A percentile compares a stretch with the other conserved stretches of the same genome.
These are phyloP conservation scores for Burhinus oedicnemus DNA, from an alignment of 2,113 vertebrate genomes.

Conservation along the genomic window DNA sequence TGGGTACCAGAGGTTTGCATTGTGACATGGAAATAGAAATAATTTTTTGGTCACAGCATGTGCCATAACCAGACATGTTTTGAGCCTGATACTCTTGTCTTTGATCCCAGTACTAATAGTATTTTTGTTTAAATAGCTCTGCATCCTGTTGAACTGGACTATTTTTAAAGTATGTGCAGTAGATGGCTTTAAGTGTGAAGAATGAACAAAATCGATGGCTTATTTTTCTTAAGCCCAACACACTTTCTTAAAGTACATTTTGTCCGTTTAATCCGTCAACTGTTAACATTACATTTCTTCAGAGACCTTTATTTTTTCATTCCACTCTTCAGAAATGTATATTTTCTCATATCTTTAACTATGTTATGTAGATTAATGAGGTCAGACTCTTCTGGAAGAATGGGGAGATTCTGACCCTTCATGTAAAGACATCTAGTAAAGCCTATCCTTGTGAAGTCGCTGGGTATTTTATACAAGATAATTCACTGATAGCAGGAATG, in stretches of 20 bases:
- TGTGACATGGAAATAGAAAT: constrained; percentile 6
- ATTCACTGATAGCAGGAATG: background rate
- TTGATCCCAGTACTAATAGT: background rate
- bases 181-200: background rate
- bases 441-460: background rate
- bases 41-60: background rate
- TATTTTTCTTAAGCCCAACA: fast-evolving
- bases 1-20: background rate
- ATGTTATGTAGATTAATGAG: background rate
- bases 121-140: background rate
- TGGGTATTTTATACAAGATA: background rate
- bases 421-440: background rate
- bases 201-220: background rate
- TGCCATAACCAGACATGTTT: background rate
- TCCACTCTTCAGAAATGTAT: background rate
- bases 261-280: background rate
- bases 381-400: background rate
- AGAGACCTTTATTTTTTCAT: background rate
- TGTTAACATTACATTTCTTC: background rate
- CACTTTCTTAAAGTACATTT: background rate
- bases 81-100: background rate
- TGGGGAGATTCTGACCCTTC: background rate
- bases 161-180: background rate
- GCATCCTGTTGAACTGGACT: background rate
- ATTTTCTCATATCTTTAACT: background rate